These are phyloP conservation scores for Tetragonisca angustula DNA, from an alignment of 2,888 invertebrate genomes.

Conservation along the genomic window DNA sequence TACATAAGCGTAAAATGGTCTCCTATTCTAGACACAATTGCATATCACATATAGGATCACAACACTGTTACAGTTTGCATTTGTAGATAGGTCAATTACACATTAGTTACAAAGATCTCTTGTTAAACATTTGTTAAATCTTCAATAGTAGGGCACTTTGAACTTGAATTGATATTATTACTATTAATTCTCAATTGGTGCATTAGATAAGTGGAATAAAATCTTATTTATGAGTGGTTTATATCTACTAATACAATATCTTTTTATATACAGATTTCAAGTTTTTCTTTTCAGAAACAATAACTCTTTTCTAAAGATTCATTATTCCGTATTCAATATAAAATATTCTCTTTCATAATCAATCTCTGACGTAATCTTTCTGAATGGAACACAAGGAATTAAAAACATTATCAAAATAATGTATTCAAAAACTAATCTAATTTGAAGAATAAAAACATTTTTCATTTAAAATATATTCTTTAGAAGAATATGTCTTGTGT, in stretches of 20 bases:
- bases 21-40: slow-evolving; percentile 62
- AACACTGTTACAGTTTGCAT: slow-evolving; percentile 79
- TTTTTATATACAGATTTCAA: slow-evolving; percentile 50
- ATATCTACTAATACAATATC: slow-evolving; percentile 55
- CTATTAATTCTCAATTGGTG: slow-evolving; percentile 63
- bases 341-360: slow-evolving; percentile 22
- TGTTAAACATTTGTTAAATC: slow-evolving; percentile 79
- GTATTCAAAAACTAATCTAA: slow-evolving; percentile 69
- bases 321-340: slow-evolving; percentile 20
- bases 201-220: slow-evolving; percentile 64
- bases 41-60: slow-evolving; percentile 83
- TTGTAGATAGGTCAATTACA: slow-evolving; percentile 76
- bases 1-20: slow-evolving; percentile 70
- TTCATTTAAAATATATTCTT: slow-evolving; percentile 62
- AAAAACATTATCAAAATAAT: slow-evolving; percentile 58
- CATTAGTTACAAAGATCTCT: slow-evolving; percentile 72
- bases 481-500: slow-evolving; percentile 65
- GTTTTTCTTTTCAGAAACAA: slow-evolving; percentile 39
- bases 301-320: slow-evolving; percentile 21
- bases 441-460: slow-evolving; percentile 69
- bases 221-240: slow-evolving; percentile 63
- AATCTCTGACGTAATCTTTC: not conserved
- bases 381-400: slow-evolving; percentile 22
- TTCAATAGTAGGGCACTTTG: slow-evolving; percentile 81
- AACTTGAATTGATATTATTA: slow-evolving; percentile 72